phyloP scores from a whole-genome alignment of 2,113 vertebrate species.

The Capricornis sumatraensis region DNA sequence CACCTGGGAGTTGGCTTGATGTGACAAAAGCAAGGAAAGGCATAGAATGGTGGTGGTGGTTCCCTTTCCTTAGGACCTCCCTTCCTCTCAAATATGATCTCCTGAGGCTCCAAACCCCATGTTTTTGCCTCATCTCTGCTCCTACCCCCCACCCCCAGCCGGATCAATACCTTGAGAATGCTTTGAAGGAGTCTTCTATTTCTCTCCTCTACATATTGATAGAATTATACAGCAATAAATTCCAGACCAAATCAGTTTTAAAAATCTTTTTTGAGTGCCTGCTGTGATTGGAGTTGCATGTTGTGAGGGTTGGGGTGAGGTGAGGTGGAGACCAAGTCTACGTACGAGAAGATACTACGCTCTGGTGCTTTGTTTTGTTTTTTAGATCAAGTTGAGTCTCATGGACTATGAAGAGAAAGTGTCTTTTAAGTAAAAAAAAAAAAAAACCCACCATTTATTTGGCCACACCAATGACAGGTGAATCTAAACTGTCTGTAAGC shows the following conservation, averaged over 20 bases:
- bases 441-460: background rate
- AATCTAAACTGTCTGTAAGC: background rate
- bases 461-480: background rate
- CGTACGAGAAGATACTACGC: background rate
- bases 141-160: too few relatives aligned
- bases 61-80: background rate
- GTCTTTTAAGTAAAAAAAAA: background rate
- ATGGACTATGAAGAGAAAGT: background rate
- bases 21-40: background rate
- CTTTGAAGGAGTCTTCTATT: conserved; percentile 9
- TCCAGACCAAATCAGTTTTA: conserved; percentile 7
- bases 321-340: background rate
- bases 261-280: background rate
- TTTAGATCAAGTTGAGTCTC: background rate
- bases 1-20: background rate
- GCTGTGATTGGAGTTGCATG: background rate
- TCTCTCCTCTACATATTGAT: background rate
- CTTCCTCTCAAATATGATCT: background rate
- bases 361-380: conserved; percentile 22
- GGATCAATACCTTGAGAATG: background rate
- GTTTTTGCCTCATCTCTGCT: background rate
- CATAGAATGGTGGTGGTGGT: background rate
- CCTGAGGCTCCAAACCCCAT: background rate
- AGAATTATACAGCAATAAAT: background rate
- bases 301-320: background rate